Evolutionary conservation across 1,140 invertebrate species (phyloP).

Genomic region (Drosophila melanica): DNA sequence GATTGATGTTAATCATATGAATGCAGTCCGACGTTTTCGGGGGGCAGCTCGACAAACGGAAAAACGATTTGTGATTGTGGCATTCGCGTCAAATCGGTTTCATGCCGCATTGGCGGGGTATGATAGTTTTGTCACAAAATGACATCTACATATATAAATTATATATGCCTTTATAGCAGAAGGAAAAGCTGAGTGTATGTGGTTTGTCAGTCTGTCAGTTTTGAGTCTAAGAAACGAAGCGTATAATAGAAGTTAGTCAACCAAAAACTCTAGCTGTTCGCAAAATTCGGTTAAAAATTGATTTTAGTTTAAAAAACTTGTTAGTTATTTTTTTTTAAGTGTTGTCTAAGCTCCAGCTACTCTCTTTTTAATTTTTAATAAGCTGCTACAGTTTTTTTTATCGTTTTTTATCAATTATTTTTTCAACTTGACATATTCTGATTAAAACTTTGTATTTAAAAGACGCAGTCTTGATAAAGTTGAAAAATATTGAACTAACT

Average conservation of each 20-base stretch:
- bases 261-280: no score
- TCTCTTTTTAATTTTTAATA: no score
- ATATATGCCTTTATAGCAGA: neutral
- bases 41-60: constrained; percentile 4
- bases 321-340: no score
- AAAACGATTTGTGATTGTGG: constrained; percentile 33
- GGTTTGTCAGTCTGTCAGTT: neutral
- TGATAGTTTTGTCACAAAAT: neutral
- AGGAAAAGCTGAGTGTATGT: neutral
- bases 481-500: no score
- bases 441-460: no score
- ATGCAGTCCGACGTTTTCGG: constrained; percentile 25
- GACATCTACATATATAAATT: neutral
- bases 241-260: neutral
- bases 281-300: no score
- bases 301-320: no score
- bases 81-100: constrained; percentile 22
- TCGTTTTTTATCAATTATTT: no score
- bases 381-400: no score
- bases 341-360: no score
- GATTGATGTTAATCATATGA: constrained; percentile 73
- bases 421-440: no score
- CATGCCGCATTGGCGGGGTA: neutral
- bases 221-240: neutral
- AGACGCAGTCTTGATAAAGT: no score